Conservation (phyloP, 2,797 vertebrate genomes). For the Lutjanus argentimaculatus region DNA sequence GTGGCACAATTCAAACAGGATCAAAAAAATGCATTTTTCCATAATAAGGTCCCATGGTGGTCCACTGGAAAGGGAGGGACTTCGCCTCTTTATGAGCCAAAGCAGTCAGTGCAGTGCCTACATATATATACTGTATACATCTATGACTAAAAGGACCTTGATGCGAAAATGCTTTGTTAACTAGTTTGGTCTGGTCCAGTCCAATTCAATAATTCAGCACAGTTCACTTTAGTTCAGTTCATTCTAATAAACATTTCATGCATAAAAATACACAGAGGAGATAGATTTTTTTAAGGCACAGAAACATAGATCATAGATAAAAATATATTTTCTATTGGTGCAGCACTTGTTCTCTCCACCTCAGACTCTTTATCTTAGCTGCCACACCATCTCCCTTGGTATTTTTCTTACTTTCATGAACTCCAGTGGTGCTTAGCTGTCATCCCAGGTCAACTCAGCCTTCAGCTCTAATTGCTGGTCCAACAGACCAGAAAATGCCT, state of each 20-base stretch:
- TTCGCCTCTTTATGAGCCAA: no score
- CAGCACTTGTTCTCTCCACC: slow-evolving; percentile 7
- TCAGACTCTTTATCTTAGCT: slow-evolving; percentile 27
- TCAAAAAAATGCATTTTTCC: no score
- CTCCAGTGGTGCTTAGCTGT: slow-evolving; percentile 57
- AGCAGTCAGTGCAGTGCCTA: no score
- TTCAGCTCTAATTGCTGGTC: slow-evolving; percentile 67
- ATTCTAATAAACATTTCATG: slow-evolving; percentile 12
- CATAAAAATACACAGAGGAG: not conserved
- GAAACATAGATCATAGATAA: slow-evolving; percentile 1
- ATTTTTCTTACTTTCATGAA: slow-evolving; percentile 43
- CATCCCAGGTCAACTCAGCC: slow-evolving; percentile 72
- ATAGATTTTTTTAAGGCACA: slow-evolving; percentile 8
- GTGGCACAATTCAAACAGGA: no score
- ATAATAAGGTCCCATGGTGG: no score
- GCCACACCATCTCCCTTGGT: slow-evolving; percentile 17
- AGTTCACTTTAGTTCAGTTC: slow-evolving; percentile 6
- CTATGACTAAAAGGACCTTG: not conserved
- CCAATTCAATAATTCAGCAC: not conserved
- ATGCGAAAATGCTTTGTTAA: not conserved
- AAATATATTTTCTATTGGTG: slow-evolving; percentile 10
- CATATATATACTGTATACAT: no score
- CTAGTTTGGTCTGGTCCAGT: no score
- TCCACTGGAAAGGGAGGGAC: no score
- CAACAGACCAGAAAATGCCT: slow-evolving; percentile 68